Conservation (phyloP, 2,888 invertebrate species). For the Yponomeuta plumbellus region DNA sequence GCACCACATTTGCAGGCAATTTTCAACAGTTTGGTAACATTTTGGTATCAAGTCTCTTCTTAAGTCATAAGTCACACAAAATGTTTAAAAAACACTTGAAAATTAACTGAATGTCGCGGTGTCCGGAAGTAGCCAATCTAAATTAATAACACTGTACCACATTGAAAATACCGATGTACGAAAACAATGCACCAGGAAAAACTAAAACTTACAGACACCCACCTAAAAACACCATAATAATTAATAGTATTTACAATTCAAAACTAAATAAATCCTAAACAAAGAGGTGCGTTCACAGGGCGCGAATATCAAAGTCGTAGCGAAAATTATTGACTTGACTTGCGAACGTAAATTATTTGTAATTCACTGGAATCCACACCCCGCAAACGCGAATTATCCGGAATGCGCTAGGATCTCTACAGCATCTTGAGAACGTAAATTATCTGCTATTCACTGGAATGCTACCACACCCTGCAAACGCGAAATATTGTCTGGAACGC, state of each 20-base stretch:
- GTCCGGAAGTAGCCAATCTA: background rate
- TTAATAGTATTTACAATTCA: background rate
- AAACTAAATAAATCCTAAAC: background rate
- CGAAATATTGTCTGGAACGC: too few species aligned
- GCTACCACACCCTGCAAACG: too few species aligned
- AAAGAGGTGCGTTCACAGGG: background rate
- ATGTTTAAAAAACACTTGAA: constrained; percentile 9
- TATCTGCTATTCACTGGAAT: too few species aligned
- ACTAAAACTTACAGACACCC: constrained; percentile 1
- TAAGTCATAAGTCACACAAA: constrained; percentile 1
- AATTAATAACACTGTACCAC: background rate
- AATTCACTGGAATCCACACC: too few species aligned
- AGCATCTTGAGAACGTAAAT: too few species aligned
- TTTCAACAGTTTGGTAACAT: constrained; percentile 1
- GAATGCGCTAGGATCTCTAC: too few species aligned
- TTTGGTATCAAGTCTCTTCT: background rate
- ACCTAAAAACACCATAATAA: constrained; percentile 4
- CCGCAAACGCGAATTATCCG: too few species aligned
- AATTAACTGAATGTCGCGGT: constrained; percentile 1
- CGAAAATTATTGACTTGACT: too few species aligned
- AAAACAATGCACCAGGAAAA: background rate
- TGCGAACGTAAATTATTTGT: too few species aligned
- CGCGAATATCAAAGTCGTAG: too few species aligned
- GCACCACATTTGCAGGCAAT: background rate
- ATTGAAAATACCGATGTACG: background rate